Evolutionary conservation across 2,113 vertebrate genomes (phyloP).

Genomic region (Apaloderma vittatum): DNA sequence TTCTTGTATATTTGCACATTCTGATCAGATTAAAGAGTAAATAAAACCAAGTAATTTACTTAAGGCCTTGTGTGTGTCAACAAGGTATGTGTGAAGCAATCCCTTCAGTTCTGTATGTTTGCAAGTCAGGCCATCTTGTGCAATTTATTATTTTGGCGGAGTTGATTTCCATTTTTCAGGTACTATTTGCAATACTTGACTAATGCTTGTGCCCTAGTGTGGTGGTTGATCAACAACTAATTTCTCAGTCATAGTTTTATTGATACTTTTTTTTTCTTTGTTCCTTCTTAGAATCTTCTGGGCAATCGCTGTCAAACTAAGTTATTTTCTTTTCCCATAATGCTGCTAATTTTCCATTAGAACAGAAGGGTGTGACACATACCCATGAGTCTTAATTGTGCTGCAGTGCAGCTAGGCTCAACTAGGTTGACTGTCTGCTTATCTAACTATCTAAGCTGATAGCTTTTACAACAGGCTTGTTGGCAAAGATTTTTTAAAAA

Average conservation of each 20-base stretch:
- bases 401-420: neutral
- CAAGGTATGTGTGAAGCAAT: neutral
- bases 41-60: neutral
- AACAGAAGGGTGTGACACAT: neutral
- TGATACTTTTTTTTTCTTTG: neutral
- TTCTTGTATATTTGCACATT: neutral
- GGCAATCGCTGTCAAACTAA: neutral
- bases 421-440: neutral
- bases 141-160: neutral
- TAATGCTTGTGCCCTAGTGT: neutral
- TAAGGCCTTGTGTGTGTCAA: neutral
- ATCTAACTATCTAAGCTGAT: neutral
- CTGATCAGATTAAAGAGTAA: neutral
- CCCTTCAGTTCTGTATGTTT: neutral
- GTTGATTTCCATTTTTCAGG: neutral
- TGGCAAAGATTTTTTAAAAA: neutral
- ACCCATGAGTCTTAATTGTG: fast-evolving
- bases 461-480: neutral
- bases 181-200: neutral
- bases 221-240: neutral
- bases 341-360: neutral
- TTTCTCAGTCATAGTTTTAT: neutral
- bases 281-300: neutral
- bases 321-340: neutral
- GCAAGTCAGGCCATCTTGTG: neutral